Conservation (phyloP, 1,140 invertebrate species). For the Heliconius hermathena region DNA sequence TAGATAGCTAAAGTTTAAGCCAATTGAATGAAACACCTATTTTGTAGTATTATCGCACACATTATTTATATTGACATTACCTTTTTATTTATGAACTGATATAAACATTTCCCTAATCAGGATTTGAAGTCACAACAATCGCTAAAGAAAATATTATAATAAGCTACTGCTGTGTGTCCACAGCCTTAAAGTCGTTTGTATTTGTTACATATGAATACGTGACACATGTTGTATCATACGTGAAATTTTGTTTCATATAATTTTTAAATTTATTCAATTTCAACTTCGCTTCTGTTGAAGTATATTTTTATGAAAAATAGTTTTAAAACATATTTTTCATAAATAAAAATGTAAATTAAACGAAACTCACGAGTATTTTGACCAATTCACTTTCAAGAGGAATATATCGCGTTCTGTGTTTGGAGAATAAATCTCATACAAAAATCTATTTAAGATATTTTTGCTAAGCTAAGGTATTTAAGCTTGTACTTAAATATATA, state of each 20-base stretch:
- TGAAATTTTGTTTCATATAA: slow-evolving; percentile 9
- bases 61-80: too few relatives aligned
- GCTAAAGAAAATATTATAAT: background rate
- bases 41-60: too few relatives aligned
- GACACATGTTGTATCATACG: slow-evolving; percentile 8
- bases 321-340: background rate
- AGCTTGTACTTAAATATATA: too few relatives aligned
- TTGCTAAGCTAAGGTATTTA: too few relatives aligned
- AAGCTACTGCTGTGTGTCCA: background rate
- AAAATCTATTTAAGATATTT: too few relatives aligned
- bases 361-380: background rate
- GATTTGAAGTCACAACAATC: too few relatives aligned
- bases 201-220: slow-evolving; percentile 1
- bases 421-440: too few relatives aligned
- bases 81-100: too few relatives aligned
- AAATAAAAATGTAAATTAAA: background rate
- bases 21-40: too few relatives aligned
- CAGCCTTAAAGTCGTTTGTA: background rate
- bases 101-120: too few relatives aligned
- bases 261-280: slow-evolving; percentile 13
- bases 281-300: slow-evolving; percentile 1
- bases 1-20: too few relatives aligned
- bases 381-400: background rate
- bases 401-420: background rate
- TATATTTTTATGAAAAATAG: slow-evolving; percentile 1